These are phyloP conservation scores for Tetramorium simillimum DNA, from an alignment of 1,140 invertebrate genomes.

Conservation along the genomic window DNA sequence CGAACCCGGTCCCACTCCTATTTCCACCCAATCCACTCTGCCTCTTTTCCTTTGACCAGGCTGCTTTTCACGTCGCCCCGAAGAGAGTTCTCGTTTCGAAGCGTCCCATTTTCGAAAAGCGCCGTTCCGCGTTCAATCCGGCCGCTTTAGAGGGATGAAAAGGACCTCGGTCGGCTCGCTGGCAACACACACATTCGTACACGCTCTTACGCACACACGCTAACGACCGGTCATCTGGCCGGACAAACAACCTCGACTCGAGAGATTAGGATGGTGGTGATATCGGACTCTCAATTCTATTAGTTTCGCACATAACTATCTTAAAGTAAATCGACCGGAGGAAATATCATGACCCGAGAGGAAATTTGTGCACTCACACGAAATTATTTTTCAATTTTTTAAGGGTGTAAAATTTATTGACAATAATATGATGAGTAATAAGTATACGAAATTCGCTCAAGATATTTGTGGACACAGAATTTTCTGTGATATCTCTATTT, in stretches of 20 bases:
- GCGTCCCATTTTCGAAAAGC: conserved; percentile 48
- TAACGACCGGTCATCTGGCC: conserved; percentile 27
- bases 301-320: neutral
- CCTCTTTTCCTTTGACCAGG: conserved; percentile 54
- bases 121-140: conserved; percentile 38
- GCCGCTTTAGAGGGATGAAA: conserved; percentile 40
- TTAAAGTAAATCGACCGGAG: neutral
- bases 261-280: neutral
- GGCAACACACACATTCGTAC: neutral
- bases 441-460: neutral
- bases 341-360: neutral
- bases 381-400: neutral
- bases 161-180: conserved; percentile 12
- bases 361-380: neutral
- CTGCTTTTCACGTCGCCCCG: conserved; percentile 40
- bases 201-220: neutral
- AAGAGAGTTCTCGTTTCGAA: conserved; percentile 43
- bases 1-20: conserved; percentile 14
- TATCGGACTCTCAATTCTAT: conserved; percentile 6
- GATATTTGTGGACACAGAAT: neutral
- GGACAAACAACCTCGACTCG: neutral
- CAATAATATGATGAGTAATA: neutral
- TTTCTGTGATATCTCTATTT: neutral
- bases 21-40: conserved; percentile 50
- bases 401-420: neutral